Base-by-base conservation (phyloP, 2,888 invertebrate species). In the Tenthredo notha region DNA sequence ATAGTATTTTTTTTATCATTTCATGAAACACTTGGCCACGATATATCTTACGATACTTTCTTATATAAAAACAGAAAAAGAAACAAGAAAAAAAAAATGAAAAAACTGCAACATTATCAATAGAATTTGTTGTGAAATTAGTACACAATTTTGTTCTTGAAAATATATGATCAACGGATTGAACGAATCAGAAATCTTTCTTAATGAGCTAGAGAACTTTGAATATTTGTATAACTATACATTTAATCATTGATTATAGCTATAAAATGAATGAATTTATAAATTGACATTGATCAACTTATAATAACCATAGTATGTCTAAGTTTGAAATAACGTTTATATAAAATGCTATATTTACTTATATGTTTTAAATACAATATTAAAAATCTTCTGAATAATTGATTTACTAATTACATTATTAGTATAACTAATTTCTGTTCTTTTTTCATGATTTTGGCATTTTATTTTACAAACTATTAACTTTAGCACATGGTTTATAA, bases 371-470 rank as follows among this genome's bases (percentile, higher is more conserved):
- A 9, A 43, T 74, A 43, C 15, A 33, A 67, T 67, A 33, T 67
- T 33, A 29, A 67, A 33, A 29, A 67, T 67, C 67, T 6, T 25
- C 25, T 74, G 10, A 37, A 33, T 37, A n/a, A 72, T 74, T 74
- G 43, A 25, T 74, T 40, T 74, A 43, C 67, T 67, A 67, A 67
- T 74, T 74, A 29, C 2, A 54, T 77, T 47, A 77, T 50, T 43
- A 77, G 29, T 77, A 29, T 10, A 29, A 50, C 43, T 43, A 21
- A 74, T 25, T 74, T 10, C 43, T 61, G 21, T 61, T 61, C 1
- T 61, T 25, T 74, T 43, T 74, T 77, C 29, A 77, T 25, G 77
- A 50, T 77, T 77, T 50, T 77, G 33, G 50, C 50, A 77, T 54
- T 25, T 77, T 29, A 77, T 47, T 29, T 47, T 29, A 47, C 43